Base-by-base conservation (phyloP, 2,888 invertebrate species). In the Euplexia lucipara region DNA sequence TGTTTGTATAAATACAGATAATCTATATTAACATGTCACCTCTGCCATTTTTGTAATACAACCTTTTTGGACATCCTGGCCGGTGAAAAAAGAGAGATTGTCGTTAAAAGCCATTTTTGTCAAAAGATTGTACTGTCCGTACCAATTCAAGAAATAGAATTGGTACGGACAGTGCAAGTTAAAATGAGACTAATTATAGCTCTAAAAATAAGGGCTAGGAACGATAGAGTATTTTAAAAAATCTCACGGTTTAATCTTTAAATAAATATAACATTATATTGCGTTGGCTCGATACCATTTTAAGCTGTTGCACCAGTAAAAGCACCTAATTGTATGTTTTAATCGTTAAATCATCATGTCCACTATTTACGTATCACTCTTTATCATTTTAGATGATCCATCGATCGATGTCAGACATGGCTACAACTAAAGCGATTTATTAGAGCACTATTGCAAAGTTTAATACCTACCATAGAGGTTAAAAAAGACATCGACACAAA, bases 361-460 rank as follows among this genome's bases (percentile, higher is more conserved):
- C 49, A 39, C 45, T 75, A 77, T 74, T 77, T 72, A 72, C 72
- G 34, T 41, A 39, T 57, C 63, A 70, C 22, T 42, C 2, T 18
- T 42, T 35, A 26, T 48, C 22, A 54, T 71, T 39, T 44, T 39
- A 48, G 18, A 4, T 57, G 12, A 14, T 20, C 16, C 44, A 39
- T 20, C n/a, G 18, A 9, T 3, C 8, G 14, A 10, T 9, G 39
- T 7, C 26, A 65, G 45, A 12, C 20, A 47, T 34, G 30, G 16
- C 37, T 70, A 20, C 1, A 20, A 39, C 59, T 22, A 26, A n/a
- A n/a, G n/a, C n/a, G n/a, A n/a, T n/a, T n/a, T n/a, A n/a, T n/a
- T n/a, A n/a, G n/a, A n/a, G n/a, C n/a, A n/a, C n/a, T n/a, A n/a
- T n/a, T n/a, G n/a, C n/a, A n/a, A n/a, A n/a, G n/a, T n/a, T n/a